Evolutionary conservation across 1,140 invertebrate genomes (phyloP), one percentile per base, ranked within the genome.

Genomic region (Drosophila biarmipes): DNA sequence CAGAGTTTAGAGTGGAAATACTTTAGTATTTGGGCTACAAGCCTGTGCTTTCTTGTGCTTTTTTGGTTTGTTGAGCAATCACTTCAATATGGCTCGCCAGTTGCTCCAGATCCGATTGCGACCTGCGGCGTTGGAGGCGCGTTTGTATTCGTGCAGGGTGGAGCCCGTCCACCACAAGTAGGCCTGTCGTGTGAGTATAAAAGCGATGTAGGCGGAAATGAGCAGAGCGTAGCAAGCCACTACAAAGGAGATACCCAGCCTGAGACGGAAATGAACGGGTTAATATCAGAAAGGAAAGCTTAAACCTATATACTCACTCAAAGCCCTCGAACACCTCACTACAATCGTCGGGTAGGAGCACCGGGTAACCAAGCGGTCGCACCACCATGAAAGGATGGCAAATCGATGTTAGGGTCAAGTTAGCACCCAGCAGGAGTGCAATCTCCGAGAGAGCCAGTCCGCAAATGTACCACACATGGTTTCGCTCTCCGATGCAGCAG

Each of bases 301-400:
- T 34, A 1, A 48, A 46, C n/a, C 40, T 0, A 19, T 45, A 6
- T 38, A 87, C 92, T 92, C 49, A 92, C 92, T 91, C 78, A 57
- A 82, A 92, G 48, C 92, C 82, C 67, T 92, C 81, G 12, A 92
- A 93, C 4, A 93, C 92, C 56, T 93, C 93, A 59, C 85, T 93
- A 55, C 93, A 93, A 67, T 93, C 93, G 67, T 93, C 93, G 19
- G 93, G 93, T 38, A 93, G 51, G 34, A 93, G 80, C 2, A 93
- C 59, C 0, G 84, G 82, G 27, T 91, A 73, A 4, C 90, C 81
- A 27, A 84, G 24, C 2, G 91, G 42, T 7, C 90, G 84, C 59
- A 91, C 78, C 10, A 92, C 67, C 66, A 92, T 59, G 42, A 93
- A 92, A 0, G 93, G 93, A 82, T 93, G 93, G 54, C 93, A 93